Conservation (phyloP, 1,140 invertebrate species). For the Drosophila parvula region DNA sequence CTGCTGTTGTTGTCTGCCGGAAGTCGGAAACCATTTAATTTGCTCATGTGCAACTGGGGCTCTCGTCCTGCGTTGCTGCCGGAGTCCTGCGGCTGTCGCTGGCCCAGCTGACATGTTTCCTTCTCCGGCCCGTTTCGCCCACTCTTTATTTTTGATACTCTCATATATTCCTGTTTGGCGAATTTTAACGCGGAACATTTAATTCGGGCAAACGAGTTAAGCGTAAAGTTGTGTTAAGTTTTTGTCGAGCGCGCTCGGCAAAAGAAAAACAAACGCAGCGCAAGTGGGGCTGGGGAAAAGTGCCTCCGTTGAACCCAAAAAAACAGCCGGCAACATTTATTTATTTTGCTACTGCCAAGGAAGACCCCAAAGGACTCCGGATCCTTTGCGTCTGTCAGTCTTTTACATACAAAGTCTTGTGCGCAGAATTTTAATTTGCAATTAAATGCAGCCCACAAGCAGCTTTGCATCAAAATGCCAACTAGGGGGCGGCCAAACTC, state of each 20-base stretch:
- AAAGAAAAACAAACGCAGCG: constrained; percentile 74
- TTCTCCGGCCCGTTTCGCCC: constrained; percentile 24
- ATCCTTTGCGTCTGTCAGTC: constrained; percentile 60
- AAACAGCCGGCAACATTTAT: constrained; percentile 72
- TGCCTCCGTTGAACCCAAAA: constrained; percentile 43
- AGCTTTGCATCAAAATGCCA: constrained; percentile 78
- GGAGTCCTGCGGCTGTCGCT: constrained; percentile 45
- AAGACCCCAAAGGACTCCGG: constrained; percentile 59
- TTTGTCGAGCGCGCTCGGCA: constrained; percentile 58
- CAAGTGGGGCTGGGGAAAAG: constrained; percentile 40
- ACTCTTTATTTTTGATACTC: constrained; percentile 3
- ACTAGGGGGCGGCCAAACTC: constrained; percentile 28
- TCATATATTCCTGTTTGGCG: constrained; percentile 44
- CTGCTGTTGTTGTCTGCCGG: constrained; percentile 73
- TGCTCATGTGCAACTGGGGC: constrained; percentile 76
- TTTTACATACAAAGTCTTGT: constrained; percentile 81
- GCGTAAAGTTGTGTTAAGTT: constrained; percentile 82
- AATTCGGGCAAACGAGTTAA: constrained; percentile 81
- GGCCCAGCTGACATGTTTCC: constrained; percentile 77
- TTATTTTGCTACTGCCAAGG: constrained; percentile 69
- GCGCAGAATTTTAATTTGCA: constrained; percentile 82
- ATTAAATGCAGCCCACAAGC: constrained; percentile 82
- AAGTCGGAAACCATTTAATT: constrained; percentile 82
- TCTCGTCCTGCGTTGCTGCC: constrained; percentile 27
- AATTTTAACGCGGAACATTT: constrained; percentile 78